Base-by-base conservation (phyloP, 1,140 invertebrate species). In the Archivesica marissinica region DNA sequence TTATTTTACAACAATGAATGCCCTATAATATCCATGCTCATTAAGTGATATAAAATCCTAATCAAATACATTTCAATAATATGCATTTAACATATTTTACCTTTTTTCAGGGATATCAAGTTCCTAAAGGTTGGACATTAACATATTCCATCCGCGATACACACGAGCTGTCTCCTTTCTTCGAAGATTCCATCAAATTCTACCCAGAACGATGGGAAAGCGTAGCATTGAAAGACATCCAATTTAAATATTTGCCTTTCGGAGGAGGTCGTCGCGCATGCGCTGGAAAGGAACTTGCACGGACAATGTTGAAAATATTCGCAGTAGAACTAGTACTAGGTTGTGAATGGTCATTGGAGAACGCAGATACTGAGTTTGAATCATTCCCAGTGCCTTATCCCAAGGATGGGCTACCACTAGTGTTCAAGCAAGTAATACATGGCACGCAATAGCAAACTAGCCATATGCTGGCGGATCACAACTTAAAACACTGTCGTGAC, bases 71-170 rank as follows among this genome's bases (percentile, higher is more conserved):
- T n/a, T n/a, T n/a, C n/a, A n/a, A n/a, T n/a, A 50, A 11, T 50
- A 11, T 50, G 44, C 9, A 50, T 50, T 50, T 20, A 50, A 20
- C 6, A 25, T 56, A 56, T 20, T 17, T n/a, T 41, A 13, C 7
- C 64, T 52, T 39, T 28, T 85, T 89, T 64, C 70, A 93, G 92
- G 91, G 90, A 33, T 92, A 90, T 54, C 89, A 91, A 64, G 89
- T 93, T 47, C 92, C 92, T 35, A 84, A 90, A 61, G 92, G 89
- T 17, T 93, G 92, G 92, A 89, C 86, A 11, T 83, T 93, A 0
- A 85, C 87, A 30, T 91, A 88, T 77, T 86, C 88, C 23, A 92
- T 93, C 28, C 44, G 90, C 0, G 91, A 93, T 59, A 93, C 92
- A 0, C 92, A 92, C 52, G 75, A 88, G 33, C 87, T 81, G 0